These are phyloP conservation scores for Pungitius pungitius DNA, from an alignment of 2,113 vertebrate genomes.

Conservation along the genomic window DNA sequence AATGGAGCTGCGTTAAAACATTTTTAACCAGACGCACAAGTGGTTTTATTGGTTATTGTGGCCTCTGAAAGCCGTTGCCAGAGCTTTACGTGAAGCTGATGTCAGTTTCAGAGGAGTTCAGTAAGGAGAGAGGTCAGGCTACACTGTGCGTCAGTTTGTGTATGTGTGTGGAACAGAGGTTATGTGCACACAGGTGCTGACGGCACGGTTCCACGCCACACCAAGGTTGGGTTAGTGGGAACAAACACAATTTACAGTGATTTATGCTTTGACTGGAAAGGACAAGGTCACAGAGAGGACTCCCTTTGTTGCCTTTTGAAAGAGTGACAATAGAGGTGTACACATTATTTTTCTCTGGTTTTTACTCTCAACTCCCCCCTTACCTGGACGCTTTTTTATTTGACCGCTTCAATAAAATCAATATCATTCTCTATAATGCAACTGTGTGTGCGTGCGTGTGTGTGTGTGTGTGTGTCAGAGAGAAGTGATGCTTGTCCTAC, in stretches of 20 bases:
- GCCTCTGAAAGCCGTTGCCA: constrained; percentile 47
- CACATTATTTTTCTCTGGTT: not conserved
- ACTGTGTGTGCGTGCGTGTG: not conserved
- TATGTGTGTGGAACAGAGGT: constrained; percentile 22
- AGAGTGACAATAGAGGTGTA: constrained; percentile 41
- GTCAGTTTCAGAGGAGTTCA: constrained; percentile 47
- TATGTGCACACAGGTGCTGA: constrained; percentile 59
- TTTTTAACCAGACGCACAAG: constrained; percentile 15
- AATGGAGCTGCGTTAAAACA: not conserved
- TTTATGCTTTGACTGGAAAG: constrained; percentile 60
- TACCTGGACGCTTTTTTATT: not conserved
- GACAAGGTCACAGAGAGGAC: constrained; percentile 58
- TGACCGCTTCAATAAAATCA: constrained; percentile 17
- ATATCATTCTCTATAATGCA: constrained; percentile 1
- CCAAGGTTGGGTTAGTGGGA: constrained; percentile 70
- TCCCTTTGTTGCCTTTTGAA: constrained; percentile 37
- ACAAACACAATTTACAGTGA: constrained; percentile 75
- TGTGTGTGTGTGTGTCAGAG: not conserved
- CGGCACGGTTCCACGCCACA: constrained; percentile 54
- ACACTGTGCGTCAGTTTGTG: constrained; percentile 17
- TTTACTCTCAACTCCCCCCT: not conserved
- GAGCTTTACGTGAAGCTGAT: constrained; percentile 45
- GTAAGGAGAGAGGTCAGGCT: constrained; percentile 57
- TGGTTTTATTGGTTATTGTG: constrained; percentile 17
- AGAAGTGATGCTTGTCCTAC: constrained; percentile 28